Percentiles rank a stretch among this genome's conserved stretches.
phyloP scores from a whole-genome alignment of 2,888 invertebrate genomes.

The Lasioglossum marginatum region DNA sequence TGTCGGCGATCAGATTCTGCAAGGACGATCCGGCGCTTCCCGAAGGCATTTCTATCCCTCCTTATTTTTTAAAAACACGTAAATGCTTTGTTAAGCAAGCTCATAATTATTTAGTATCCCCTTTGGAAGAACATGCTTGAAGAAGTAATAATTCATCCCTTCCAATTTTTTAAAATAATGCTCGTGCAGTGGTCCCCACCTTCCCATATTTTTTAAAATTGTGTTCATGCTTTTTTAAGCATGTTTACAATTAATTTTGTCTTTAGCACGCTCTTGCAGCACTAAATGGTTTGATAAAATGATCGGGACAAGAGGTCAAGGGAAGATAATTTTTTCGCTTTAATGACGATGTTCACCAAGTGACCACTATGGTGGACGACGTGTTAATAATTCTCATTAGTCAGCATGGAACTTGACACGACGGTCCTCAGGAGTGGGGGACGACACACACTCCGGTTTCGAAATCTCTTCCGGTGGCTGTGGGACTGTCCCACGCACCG shows the following conservation, averaged over 20 bases:
- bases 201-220: not conserved
- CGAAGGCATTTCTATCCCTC: too few species aligned
- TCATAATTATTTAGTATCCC: too few species aligned
- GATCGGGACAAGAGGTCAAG: not conserved
- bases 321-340: not conserved
- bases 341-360: not conserved
- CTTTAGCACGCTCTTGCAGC: too few species aligned
- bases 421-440: conserved; percentile 11
- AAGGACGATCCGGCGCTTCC: not conserved
- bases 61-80: too few species aligned
- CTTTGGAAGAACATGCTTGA: not conserved
- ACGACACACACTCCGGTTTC: conserved; percentile 60
- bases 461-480: conserved; percentile 64
- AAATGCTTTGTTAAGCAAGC: too few species aligned
- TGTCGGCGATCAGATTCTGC: not conserved
- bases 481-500: conserved; percentile 73
- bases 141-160: not conserved
- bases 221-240: not conserved
- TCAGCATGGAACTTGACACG: conserved; percentile 3
- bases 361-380: not conserved
- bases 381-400: conserved; percentile 14
- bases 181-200: not conserved
- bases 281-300: not conserved
- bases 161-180: not conserved
- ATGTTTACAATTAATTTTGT: not conserved